Percentiles rank a stretch among this genome's conserved stretches.
Conservation (phyloP, 2,888 invertebrate species). For the Rhamphomyia laevipes region DNA sequence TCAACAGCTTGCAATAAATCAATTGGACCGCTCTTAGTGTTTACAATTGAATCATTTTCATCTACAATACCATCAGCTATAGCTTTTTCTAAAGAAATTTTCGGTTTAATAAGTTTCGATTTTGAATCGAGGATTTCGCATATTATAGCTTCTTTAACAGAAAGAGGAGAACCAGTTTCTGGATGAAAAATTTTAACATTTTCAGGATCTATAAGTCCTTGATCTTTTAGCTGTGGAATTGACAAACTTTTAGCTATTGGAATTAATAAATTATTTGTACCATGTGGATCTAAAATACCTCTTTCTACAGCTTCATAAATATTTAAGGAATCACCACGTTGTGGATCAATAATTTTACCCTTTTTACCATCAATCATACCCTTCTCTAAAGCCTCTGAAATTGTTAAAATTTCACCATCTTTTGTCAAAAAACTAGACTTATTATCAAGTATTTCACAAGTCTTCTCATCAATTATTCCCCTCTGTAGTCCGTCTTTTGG, state of each 20-base stretch:
- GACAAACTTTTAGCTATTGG: conserved; percentile 72
- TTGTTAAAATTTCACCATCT: conserved; percentile 49
- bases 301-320: conserved; percentile 75
- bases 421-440: conserved; percentile 45
- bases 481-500: conserved; percentile 66
- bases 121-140: conserved; percentile 80
- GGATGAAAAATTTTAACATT: conserved; percentile 73
- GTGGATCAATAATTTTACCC: conserved; percentile 74
- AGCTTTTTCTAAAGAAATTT: conserved; percentile 64
- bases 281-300: conserved; percentile 68
- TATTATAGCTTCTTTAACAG: conserved; percentile 71
- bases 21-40: conserved; percentile 48
- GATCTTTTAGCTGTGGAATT: conserved; percentile 70
- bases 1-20: conserved; percentile 61
- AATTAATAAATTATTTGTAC: conserved; percentile 61
- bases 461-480: conserved; percentile 65
- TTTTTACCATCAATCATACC: conserved; percentile 59
- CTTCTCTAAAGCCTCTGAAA: conserved; percentile 62
- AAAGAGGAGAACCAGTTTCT: conserved; percentile 67
- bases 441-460: conserved; percentile 55
- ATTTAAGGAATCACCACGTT: conserved; percentile 64
- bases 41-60: conserved; percentile 54
- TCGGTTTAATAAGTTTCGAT: conserved; percentile 54
- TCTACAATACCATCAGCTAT: conserved; percentile 59
- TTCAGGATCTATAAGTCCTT: conserved; percentile 68